These are phyloP conservation scores for Balaenoptera acutorostrata DNA, from an alignment of 2,113 vertebrate genomes.

Conservation along the genomic window DNA sequence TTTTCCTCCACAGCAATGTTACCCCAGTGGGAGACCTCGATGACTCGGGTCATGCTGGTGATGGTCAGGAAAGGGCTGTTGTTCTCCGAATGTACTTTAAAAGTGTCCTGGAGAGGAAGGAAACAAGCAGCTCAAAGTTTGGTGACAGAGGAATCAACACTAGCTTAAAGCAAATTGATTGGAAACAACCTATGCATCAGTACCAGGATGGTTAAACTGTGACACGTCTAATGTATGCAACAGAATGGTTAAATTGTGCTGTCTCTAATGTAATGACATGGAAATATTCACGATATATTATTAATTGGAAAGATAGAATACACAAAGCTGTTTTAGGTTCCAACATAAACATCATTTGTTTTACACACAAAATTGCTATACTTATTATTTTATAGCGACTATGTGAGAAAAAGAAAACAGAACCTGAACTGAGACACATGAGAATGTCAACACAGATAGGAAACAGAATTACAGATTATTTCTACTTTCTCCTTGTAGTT, in stretches of 20 bases:
- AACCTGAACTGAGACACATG: background rate
- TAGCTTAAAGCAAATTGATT: background rate
- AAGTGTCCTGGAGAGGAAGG: conserved; percentile 82
- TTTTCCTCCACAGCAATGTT: conserved; percentile 98
- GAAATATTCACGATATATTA: background rate
- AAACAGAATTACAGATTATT: background rate
- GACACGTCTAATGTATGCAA: too few relatives aligned
- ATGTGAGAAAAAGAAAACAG: background rate
- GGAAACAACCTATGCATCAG: background rate
- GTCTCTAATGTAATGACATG: background rate
- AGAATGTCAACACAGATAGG: background rate
- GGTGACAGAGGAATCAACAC: background rate
- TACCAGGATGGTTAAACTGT: background rate
- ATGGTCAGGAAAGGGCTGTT: conserved; percentile 97
- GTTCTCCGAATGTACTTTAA: conserved; percentile 98
- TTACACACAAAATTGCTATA: background rate
- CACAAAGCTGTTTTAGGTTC: background rate
- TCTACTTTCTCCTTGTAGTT: background rate
- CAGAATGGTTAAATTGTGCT: background rate
- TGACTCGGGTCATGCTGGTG: conserved; percentile 92
- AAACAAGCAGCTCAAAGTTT: background rate
- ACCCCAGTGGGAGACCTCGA: conserved; percentile 98
- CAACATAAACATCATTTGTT: background rate
- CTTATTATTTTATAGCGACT: background rate
- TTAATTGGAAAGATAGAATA: background rate